Evolutionary conservation across 1,140 invertebrate species (phyloP).

Genomic region (Bursaphelenchus mucronatus): DNA sequence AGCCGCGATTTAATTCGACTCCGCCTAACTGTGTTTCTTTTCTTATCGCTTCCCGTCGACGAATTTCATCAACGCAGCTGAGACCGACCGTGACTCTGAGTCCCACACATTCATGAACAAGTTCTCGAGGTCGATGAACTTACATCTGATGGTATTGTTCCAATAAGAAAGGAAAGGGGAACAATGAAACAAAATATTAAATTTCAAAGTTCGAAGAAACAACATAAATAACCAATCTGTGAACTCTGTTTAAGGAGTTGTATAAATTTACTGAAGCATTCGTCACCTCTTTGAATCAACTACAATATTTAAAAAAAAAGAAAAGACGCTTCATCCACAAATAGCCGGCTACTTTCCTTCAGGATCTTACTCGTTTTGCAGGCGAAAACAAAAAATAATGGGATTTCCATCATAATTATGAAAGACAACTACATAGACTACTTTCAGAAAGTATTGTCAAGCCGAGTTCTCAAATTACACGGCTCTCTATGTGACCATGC

Average conservation of each 20-base stretch:
- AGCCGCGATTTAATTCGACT: no score
- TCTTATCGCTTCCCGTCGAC: no score
- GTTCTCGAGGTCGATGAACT: no score
- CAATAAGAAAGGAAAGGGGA: no score
- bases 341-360: neutral
- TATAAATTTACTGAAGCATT: no score
- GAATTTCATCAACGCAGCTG: no score
- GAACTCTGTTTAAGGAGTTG: neutral
- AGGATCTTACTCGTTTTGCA: neutral
- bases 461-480: constrained; percentile 20
- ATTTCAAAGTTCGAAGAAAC: no score
- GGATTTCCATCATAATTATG: constrained; percentile 1
- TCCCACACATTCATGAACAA: no score
- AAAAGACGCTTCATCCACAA: neutral
- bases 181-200: no score
- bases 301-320: neutral
- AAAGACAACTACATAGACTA: neutral
- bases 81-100: no score
- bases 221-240: neutral
- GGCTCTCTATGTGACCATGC: constrained; percentile 26
- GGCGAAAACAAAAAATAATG: neutral
- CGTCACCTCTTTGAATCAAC: neutral
- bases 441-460: constrained; percentile 32
- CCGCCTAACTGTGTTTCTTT: no score
- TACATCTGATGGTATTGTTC: no score